Conservation (phyloP, 1,140 invertebrate species). For the Megalopta genalis region DNA sequence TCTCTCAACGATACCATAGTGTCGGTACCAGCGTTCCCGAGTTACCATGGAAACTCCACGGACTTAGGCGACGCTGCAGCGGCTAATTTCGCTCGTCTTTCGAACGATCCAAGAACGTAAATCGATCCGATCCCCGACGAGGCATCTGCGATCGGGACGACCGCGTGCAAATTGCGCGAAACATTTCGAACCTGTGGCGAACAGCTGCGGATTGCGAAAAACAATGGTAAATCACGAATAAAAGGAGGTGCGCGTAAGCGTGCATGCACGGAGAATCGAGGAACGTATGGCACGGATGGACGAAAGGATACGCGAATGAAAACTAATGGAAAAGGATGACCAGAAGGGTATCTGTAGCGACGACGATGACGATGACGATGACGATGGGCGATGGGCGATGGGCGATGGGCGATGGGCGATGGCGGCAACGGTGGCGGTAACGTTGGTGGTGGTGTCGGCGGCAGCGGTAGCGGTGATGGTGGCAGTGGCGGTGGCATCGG, state of each 20-base stretch:
- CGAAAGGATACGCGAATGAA: slow-evolving; percentile 19
- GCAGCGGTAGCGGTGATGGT: slow-evolving; percentile 23
- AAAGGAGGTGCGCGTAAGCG: too few species aligned
- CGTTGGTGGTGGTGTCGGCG: not conserved
- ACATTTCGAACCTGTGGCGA: too few species aligned
- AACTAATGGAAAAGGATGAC: slow-evolving; percentile 10
- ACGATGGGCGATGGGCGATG: slow-evolving; percentile 5
- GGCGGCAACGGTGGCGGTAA: too few species aligned
- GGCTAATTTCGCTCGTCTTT: slow-evolving; percentile 54
- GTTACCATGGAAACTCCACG: slow-evolving; percentile 76
- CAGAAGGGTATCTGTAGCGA: not conserved
- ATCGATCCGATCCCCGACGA: not conserved
- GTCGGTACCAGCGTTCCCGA: slow-evolving; percentile 65
- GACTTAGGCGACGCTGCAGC: slow-evolving; percentile 59
- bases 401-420: slow-evolving; percentile 12
- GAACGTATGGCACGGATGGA: slow-evolving; percentile 6
- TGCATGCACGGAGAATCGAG: not conserved
- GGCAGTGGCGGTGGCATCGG: slow-evolving; percentile 39
- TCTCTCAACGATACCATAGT: slow-evolving; percentile 55
- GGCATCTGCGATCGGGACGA: too few species aligned
- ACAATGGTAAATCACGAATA: too few species aligned
- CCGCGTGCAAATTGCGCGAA: too few species aligned
- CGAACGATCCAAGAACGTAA: slow-evolving; percentile 47
- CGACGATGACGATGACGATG: not conserved
- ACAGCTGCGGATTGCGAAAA: too few species aligned